phyloP scores from a whole-genome alignment of 2,113 vertebrate species.

The Atractosteus spatula region DNA sequence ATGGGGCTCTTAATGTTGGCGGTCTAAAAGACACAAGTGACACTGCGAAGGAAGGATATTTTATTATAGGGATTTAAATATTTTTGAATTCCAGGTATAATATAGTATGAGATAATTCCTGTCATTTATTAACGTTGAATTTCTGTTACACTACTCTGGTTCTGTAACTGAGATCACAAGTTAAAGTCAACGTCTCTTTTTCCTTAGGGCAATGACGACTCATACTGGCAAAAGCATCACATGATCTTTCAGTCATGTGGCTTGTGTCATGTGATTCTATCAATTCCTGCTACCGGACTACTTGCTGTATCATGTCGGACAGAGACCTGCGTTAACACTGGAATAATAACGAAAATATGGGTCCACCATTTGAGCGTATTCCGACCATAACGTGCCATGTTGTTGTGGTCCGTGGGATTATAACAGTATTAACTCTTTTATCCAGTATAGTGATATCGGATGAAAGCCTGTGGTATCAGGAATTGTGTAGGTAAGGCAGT shows the following conservation, averaged over 20 bases:
- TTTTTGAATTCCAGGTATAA: no score
- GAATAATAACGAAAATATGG: constrained; percentile 26
- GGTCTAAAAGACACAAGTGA: no score
- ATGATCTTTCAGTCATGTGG: constrained; percentile 28
- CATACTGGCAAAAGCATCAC: constrained; percentile 18
- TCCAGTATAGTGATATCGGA: neutral
- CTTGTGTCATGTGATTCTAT: constrained; percentile 17
- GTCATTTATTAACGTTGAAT: no score
- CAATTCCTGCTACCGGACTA: constrained; percentile 32
- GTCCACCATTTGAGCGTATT: neutral
- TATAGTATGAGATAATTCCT: no score
- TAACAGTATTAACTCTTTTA: constrained; percentile 1
- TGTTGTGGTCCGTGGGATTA: neutral
- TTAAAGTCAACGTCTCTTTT: no score
- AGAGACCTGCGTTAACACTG: constrained; percentile 2
- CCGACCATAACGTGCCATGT: neutral
- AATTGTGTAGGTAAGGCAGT: constrained; percentile 44
- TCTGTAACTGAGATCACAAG: no score
- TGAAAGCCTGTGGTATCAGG: constrained; percentile 34
- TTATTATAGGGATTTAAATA: no score
- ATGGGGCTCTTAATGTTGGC: no score
- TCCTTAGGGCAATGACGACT: no score
- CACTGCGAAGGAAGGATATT: no score
- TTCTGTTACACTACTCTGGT: no score
- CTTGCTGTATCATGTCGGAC: constrained; percentile 46